Evolutionary conservation across 2,888 invertebrate genomes (phyloP).

Genomic region (Disparrhopalites patrizii): DNA sequence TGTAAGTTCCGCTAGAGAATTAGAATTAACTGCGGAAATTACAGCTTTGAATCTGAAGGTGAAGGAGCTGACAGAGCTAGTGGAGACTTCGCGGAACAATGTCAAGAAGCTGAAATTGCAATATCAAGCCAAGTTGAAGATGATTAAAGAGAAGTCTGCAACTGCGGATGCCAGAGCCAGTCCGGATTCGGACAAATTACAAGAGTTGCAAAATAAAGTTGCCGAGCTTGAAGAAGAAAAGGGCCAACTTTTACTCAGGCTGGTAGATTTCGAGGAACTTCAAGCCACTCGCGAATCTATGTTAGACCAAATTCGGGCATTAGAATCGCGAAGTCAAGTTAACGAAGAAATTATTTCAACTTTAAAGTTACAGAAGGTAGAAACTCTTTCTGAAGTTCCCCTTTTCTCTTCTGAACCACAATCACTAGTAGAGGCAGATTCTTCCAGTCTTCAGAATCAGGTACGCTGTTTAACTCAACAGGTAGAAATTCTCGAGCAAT

Average conservation of each 20-base stretch:
- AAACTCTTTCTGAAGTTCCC: not conserved
- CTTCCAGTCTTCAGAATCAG: not conserved
- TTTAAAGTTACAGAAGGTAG: too few relatives aligned
- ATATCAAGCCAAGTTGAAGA: constrained; percentile 48
- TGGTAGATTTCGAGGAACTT: constrained; percentile 73
- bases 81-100: constrained; percentile 59
- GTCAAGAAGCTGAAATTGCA: constrained; percentile 71
- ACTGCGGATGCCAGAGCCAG: not conserved
- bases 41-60: too few relatives aligned
- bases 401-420: not conserved
- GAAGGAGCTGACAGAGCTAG: constrained; percentile 60
- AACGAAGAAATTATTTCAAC: not conserved
- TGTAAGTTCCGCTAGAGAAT: not conserved
- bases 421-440: not conserved
- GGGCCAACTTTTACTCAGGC: constrained; percentile 79
- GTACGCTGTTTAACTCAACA: constrained; percentile 53
- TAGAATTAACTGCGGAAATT: not conserved
- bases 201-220: constrained; percentile 53
- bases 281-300: constrained; percentile 53
- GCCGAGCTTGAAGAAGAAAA: constrained; percentile 86
- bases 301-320: constrained; percentile 8
- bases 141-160: constrained; percentile 20
- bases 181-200: constrained; percentile 23
- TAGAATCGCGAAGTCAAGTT: not conserved
- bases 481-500: constrained; percentile 58